Evolutionary conservation across 1,140 invertebrate genomes (phyloP), one percentile per base, ranked within the genome.

Genomic region (Tetramorium alpestre): DNA sequence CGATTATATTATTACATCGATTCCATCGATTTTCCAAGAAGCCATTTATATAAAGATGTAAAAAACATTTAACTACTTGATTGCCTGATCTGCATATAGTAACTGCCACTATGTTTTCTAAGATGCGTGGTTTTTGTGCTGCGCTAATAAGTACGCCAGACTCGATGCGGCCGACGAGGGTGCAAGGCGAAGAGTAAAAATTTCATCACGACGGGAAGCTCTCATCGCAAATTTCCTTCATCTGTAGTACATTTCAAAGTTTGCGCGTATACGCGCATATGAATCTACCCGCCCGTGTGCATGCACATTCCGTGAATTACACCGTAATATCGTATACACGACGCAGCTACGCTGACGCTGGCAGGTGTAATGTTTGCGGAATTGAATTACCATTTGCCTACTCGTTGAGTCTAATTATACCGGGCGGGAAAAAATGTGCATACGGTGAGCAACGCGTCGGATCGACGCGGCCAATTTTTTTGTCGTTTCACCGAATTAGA

Each of bases 311-410:
- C 44, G 10, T 72, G 51, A 82, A 82, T 82, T 82, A 72, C 25
- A 82, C 10, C 44, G n/a, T 72, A 60, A 72, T 58, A 81, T 70
- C 77, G 47, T 18, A 25, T 54, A 72, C 78, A 82, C n/a, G 65
- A 22, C 25, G 16, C 51, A 44, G 38, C 38, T 47, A 73, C 41
- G 69, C 41, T 84, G 69, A 84, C 28, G 54, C 56, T 60, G 65
- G 81, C 49, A 47, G 54, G 81, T 62, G 49, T 85, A 86, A 85
- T 77, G 54, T 87, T 86, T 64, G 25, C 69, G n/a, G 82, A 76
- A 76, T 87, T 76, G 64, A 85, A 76, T 86, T 85, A 75, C 22
- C 28, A 58, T 85, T 65, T 72, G 44, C 49, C 69, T 75, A 84
- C 44, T 84, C 69, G 54, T 84, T 60, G 25, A 58, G 11, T 47